Base-by-base conservation (phyloP, 2,113 vertebrate genomes). In the Eclectus roratus region DNA sequence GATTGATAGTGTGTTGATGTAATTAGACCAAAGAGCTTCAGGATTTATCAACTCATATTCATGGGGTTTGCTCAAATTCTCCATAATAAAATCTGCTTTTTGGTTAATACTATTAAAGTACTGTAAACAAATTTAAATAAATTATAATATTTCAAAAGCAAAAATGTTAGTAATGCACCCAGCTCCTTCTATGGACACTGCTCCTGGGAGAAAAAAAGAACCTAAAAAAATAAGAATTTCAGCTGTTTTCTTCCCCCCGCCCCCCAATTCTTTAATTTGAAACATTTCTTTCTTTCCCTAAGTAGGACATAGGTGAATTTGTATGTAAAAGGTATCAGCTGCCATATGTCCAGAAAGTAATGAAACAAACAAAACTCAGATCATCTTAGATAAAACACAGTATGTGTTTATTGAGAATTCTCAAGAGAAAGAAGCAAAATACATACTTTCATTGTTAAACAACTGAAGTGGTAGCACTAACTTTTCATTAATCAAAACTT, bases 371-470 rank as follows among this genome's bases (percentile, higher is more conserved):
- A 85, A 68, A 88, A n/a, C 11, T 29, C 43, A 50, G 10, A 29
- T 87, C 29, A 35, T 44, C 20, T 86, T 78, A 49, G 47, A 44
- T 61, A 85, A 94, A 96, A 93, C n/a, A 77, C 3, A 6, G 24
- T 27, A 49, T n/a, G 68, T 88, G 41, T 96, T 97, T 96, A 94
- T 93, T 94, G 47, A 84, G 82, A 78, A 58, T 79, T 91, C 85
- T 71, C 20, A 78, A 78, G 60, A 58, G 79, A 90, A 90, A 71
- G 44, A 88, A 91, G 27, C 14, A 70, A 64, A 68, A 71, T 68
- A 21, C 1, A 0, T 76, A 10, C 73, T 80, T 90, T 80, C 20
- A 35, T 47, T 60, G 21, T 33, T 88, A 84, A 80, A 70, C 9
- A 43, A 35, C 17, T 50, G 31, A 77, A 29, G 29, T 44, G 18